phyloP scores from a whole-genome alignment of 2,888 invertebrate species.

The Caenorhabditis wallacei region DNA sequence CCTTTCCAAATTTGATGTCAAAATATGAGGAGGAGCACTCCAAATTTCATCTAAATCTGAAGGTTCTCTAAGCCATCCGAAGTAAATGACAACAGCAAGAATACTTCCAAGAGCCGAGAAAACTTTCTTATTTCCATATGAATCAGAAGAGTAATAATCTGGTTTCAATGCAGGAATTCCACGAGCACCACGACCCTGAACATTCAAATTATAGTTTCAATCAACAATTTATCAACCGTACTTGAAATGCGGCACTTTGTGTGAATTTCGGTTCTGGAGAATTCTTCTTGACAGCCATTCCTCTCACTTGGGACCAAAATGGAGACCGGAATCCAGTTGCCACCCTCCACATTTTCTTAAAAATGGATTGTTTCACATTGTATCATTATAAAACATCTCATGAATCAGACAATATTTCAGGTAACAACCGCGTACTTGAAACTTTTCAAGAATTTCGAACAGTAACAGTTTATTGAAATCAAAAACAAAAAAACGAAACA shows the following conservation, averaged over 20 bases:
- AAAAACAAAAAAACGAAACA: slow-evolving; percentile 27
- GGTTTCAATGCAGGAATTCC: slow-evolving; percentile 63
- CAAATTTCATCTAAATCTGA: slow-evolving; percentile 79
- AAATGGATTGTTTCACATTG: not conserved
- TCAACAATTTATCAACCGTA: slow-evolving; percentile 27
- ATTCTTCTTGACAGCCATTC: slow-evolving; percentile 42
- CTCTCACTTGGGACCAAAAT: slow-evolving; percentile 21
- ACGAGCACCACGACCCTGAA: slow-evolving; percentile 65
- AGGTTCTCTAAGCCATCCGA: slow-evolving; percentile 78
- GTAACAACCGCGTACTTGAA: not conserved
- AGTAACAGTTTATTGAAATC: slow-evolving; percentile 44
- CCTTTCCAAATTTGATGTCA: slow-evolving; percentile 78
- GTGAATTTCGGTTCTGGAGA: slow-evolving; percentile 77
- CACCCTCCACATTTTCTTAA: slow-evolving; percentile 22
- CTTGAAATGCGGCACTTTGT: slow-evolving; percentile 79
- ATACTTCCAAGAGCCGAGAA: slow-evolving; percentile 74
- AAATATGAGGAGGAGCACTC: slow-evolving; percentile 76
- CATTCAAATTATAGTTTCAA: not conserved
- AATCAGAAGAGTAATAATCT: slow-evolving; percentile 76
- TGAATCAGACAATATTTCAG: not conserved
- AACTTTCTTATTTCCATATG: slow-evolving; percentile 72
- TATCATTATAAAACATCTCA: not conserved
- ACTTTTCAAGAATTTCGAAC: not conserved
- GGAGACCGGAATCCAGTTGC: not conserved
- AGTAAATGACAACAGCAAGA: slow-evolving; percentile 73